phyloP scores from a whole-genome alignment of 2,888 invertebrate genomes.

The Spialia ferax region DNA sequence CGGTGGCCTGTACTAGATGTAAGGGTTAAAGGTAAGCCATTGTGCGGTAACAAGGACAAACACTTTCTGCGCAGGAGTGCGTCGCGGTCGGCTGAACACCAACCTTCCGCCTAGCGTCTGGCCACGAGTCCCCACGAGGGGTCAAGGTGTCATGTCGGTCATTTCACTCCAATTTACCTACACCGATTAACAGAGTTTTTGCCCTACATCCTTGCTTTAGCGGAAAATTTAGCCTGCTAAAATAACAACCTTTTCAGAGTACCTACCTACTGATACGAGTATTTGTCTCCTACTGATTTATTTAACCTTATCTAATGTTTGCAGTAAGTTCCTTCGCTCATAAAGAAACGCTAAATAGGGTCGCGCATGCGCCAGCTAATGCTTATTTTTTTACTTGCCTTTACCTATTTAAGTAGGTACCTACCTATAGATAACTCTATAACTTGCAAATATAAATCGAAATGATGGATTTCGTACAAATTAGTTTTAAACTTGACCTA shows the following conservation, averaged over 20 bases:
- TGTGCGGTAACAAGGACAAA: constrained; percentile 75
- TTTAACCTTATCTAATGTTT: background rate
- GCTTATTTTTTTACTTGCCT: background rate
- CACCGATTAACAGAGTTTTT: constrained; percentile 46
- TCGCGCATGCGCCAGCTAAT: background rate
- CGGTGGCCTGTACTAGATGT: constrained; percentile 51
- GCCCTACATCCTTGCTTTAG: constrained; percentile 33
- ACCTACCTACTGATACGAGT: constrained; percentile 3
- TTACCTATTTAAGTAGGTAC: background rate
- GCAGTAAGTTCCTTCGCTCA: background rate
- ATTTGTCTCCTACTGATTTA: constrained; percentile 7
- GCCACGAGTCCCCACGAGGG: constrained; percentile 54
- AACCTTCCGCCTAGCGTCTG: constrained; percentile 77
- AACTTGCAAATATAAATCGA: too few species aligned
- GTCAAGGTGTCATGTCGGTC: constrained; percentile 66
- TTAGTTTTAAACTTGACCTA: too few species aligned
- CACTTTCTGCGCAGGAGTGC: constrained; percentile 80
- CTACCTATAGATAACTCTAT: too few species aligned
- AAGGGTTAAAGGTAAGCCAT: constrained; percentile 64
- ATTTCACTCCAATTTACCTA: constrained; percentile 51
- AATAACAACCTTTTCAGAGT: constrained; percentile 35
- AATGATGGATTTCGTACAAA: background rate
- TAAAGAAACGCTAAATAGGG: background rate
- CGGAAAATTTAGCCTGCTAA: constrained; percentile 35
- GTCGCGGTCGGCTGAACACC: constrained; percentile 70